Percentiles rank a stretch among this genome's conserved stretches.
Conservation (phyloP, 2,113 vertebrate genomes). For the Dasyprocta punctata region DNA sequence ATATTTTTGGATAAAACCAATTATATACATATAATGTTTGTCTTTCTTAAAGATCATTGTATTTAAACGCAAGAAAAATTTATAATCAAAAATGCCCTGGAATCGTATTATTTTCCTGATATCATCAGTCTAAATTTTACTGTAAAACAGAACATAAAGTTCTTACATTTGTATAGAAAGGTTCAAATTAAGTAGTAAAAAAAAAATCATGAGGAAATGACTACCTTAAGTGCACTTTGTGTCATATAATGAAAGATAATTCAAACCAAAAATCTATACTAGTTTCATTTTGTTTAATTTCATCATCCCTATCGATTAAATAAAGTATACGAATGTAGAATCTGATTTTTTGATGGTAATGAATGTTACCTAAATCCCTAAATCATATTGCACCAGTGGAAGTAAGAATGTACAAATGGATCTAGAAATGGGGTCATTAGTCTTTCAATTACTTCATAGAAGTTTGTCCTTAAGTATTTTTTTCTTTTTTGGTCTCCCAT, state of each 20-base stretch:
- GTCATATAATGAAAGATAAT: conserved; percentile 19
- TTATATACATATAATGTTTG: neutral
- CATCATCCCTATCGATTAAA: conserved; percentile 13
- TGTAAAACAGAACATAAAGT: neutral
- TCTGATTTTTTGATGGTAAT: conserved; percentile 41
- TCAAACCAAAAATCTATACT: conserved; percentile 20
- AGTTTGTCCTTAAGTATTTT: neutral
- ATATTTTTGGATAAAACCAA: neutral
- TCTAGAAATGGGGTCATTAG: conserved; percentile 24
- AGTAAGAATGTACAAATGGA: neutral
- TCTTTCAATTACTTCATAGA: neutral
- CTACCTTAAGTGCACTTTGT: conserved; percentile 15
- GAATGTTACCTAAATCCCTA: conserved; percentile 31
- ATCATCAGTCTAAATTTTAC: neutral
- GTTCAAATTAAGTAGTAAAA: conserved; percentile 13
- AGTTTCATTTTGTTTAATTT: conserved; percentile 1
- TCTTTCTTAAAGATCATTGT: neutral
- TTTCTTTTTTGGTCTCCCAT: neutral
- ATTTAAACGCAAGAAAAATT: neutral
- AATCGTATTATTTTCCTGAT: neutral
- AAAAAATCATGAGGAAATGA: neutral
- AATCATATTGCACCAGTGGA: neutral
- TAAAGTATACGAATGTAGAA: conserved; percentile 26
- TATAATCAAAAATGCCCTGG: neutral
- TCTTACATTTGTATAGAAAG: neutral